Evolutionary conservation across 2,888 invertebrate genomes (phyloP), one percentile per base, ranked within the genome.

Genomic region (Pimpla rufipes): DNA sequence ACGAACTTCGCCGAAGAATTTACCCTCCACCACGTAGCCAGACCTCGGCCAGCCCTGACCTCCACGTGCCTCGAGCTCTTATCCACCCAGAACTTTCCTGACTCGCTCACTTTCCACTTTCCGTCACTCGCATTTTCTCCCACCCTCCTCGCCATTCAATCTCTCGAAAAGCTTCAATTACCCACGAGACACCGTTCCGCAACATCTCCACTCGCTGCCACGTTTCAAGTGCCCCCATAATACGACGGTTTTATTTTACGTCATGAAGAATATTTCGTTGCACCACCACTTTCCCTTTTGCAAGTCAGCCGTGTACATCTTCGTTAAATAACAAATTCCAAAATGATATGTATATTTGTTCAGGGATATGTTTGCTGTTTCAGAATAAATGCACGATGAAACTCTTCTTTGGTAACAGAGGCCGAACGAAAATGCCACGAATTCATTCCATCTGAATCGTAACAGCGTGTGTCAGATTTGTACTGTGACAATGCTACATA

Each of bases 1-100:
- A 78, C 78, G 78, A 82, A 82, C 62, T 78, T 78, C 42, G n/a
- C 45, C 64, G 52, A 74, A 82, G 67, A 82, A 68, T 78, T 82
- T 62, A 67, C 70, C 67, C 67, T 52, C 45, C 16, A 37, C 57
- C 52, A 42, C 8, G 37, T 1, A 62, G 16, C 0, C 16, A 18
- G 16, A 8, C 3, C 62, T 62, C 62, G n/a, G 16, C 62, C 62
- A 62, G 37, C 62, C 35, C 10, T 40, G 40, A 62, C 62, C 62
- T 18, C 45, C 52, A 37, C 80, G 59, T 47, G 74, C 29, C 23
- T 6, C 13, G 11, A 50, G 23, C 62, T 23, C 78, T 70, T 23
- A 52, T 70, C 70, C 37, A 2, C 3, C 21, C 37, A 70, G 50
- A 78, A 78, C 40, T 78, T 78, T 62, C 40, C 29, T 52, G 21